phyloP scores from a whole-genome alignment of 2,888 invertebrate species.

The Creontiades dilutus region DNA sequence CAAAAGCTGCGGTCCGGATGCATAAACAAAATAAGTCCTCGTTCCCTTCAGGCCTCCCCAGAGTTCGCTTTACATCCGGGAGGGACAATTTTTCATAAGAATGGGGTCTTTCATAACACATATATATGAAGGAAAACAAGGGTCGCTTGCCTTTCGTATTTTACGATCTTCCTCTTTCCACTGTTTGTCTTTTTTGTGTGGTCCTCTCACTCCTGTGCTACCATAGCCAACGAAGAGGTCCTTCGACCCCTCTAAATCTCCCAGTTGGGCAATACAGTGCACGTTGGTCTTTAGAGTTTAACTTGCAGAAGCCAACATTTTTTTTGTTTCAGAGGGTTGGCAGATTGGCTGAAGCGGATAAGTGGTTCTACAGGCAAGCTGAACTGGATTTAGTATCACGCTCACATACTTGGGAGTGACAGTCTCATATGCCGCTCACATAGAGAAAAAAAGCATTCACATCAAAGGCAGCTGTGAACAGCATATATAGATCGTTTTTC shows the following conservation, averaged over 20 bases:
- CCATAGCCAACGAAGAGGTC: neutral
- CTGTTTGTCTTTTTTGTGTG: neutral
- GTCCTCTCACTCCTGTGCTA: neutral
- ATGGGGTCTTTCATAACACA: conserved; percentile 1
- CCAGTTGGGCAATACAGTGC: too few species aligned
- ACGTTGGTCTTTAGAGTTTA: too few species aligned
- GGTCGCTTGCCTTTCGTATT: conserved; percentile 12
- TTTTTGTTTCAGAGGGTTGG: too few species aligned
- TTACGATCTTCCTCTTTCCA: conserved; percentile 11
- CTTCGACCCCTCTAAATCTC: neutral
- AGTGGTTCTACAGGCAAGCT: too few species aligned
- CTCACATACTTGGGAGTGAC: too few species aligned
- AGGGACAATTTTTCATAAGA: conserved; percentile 12
- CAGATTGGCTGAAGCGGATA: too few species aligned
- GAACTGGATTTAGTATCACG: too few species aligned
- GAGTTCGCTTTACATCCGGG: neutral
- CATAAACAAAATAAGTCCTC: conserved; percentile 15
- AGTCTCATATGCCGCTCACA: too few species aligned
- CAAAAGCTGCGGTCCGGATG: neutral
- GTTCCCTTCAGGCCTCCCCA: neutral
- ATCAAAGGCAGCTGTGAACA: too few species aligned
- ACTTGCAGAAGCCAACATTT: too few species aligned
- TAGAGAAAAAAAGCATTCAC: too few species aligned
- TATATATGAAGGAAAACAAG: conserved; percentile 14
- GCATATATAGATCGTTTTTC: too few species aligned